Percentiles rank a stretch among this genome's conserved stretches.
phyloP scores from a whole-genome alignment of 2,797 vertebrate genomes.

The Poecilia wingei region DNA sequence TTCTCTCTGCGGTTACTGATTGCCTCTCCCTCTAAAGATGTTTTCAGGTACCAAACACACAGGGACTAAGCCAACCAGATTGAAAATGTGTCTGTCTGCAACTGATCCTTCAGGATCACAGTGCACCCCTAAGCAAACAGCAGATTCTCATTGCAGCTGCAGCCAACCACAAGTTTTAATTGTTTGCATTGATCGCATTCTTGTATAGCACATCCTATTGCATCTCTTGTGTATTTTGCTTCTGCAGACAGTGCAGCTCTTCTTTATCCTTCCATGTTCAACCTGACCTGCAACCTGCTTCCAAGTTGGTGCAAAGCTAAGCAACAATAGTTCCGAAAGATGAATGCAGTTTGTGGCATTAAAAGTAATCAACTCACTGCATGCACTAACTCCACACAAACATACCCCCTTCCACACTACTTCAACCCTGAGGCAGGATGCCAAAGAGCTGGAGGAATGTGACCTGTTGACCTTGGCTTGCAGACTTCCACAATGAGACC shows the following conservation, averaged over 20 bases:
- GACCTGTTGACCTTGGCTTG: conserved; percentile 80
- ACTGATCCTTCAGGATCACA: conserved; percentile 63
- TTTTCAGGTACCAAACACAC: conserved; percentile 59
- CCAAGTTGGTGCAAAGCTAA: conserved; percentile 22
- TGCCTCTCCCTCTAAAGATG: conserved; percentile 44
- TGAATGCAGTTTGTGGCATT: conserved; percentile 61
- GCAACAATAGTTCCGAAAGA: conserved; percentile 41
- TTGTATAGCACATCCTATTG: conserved; percentile 49
- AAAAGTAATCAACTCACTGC: conserved; percentile 61
- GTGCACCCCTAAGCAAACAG: conserved; percentile 55
- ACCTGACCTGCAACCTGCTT: too few relatives aligned
- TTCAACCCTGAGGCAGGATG: conserved; percentile 77
- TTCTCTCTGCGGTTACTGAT: conserved; percentile 38
- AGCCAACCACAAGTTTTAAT: conserved; percentile 14
- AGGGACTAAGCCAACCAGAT: conserved; percentile 58
- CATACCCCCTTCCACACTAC: conserved; percentile 63
- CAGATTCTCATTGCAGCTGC: conserved; percentile 57
- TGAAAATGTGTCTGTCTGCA: conserved; percentile 58
- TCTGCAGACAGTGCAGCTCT: neutral
- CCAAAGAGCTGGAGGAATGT: conserved; percentile 81
- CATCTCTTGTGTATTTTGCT: conserved; percentile 23
- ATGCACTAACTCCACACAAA: conserved; percentile 33
- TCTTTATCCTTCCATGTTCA: neutral
- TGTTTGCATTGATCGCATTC: conserved; percentile 52
- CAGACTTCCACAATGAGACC: conserved; percentile 78